Percentiles rank a stretch among this genome's conserved stretches.
These are phyloP conservation scores for Emydoidea blandingii DNA, from an alignment of 2,797 vertebrate species.

Conservation along the genomic window DNA sequence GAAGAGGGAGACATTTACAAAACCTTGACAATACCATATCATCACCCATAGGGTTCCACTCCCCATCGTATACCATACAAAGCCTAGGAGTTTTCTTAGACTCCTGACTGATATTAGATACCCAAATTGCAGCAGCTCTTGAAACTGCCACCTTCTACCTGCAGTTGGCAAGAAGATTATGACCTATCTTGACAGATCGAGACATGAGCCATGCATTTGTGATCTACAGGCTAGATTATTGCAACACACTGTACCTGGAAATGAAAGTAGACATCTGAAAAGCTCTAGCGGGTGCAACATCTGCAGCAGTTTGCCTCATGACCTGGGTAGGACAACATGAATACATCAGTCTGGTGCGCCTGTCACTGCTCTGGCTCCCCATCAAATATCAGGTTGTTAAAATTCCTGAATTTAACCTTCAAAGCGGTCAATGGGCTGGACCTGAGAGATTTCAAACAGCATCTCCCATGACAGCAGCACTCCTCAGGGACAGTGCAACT, in stretches of 20 bases:
- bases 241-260: neutral
- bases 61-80: neutral
- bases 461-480: neutral
- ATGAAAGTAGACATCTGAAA: neutral
- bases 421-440: neutral
- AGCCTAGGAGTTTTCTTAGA: neutral
- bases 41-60: neutral
- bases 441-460: fast-evolving
- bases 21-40: neutral
- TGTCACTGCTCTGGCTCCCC: neutral
- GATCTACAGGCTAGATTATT: neutral
- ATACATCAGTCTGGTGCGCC: neutral
- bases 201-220: neutral
- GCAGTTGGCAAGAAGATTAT: neutral
- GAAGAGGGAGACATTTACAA: neutral
- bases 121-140: neutral
- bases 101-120: neutral
- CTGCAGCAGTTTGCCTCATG: neutral
- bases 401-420: neutral
- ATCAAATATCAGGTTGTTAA: neutral
- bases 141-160: neutral
- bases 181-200: neutral
- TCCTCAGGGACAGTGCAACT: neutral
- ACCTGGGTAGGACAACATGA: neutral
- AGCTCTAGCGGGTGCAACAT: too few relatives aligned